A percentile compares a stretch with the other conserved stretches of the same genome.
Evolutionary conservation across 2,113 vertebrate species (phyloP).

Genomic region (Oncorhynchus nerka): DNA sequence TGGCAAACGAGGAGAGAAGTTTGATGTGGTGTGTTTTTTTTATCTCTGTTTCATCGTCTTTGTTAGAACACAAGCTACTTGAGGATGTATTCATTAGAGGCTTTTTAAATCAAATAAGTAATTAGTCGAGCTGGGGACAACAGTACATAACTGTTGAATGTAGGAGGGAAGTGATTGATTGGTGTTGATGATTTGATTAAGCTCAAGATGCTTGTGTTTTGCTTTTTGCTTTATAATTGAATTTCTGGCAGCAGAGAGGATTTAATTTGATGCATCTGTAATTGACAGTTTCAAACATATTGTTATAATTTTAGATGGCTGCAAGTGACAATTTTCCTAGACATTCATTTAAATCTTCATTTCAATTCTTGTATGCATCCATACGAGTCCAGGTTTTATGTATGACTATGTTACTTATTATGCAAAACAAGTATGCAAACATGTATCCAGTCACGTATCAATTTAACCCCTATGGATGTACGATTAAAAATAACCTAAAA

Average conservation of each 20-base stretch:
- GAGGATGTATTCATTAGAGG: background rate
- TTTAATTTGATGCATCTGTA: constrained; percentile 13
- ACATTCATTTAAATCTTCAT: no score
- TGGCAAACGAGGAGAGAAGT: constrained; percentile 12
- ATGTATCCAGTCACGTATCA: background rate
- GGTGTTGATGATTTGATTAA: constrained; percentile 8
- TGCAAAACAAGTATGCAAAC: background rate
- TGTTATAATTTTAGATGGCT: no score
- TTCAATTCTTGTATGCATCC: no score
- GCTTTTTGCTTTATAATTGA: background rate
- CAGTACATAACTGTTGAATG: background rate
- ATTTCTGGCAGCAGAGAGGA: background rate
- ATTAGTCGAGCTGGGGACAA: background rate
- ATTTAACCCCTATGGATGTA: background rate
- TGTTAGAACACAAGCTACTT: background rate
- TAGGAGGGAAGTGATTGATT: constrained; percentile 3
- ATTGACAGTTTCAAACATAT: constrained; percentile 4
- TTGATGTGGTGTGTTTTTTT: constrained; percentile 1
- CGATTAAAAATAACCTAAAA: background rate
- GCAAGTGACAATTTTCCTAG: no score
- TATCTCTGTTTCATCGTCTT: background rate
- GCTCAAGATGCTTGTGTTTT: constrained; percentile 11
- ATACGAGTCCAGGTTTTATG: constrained; percentile 14
- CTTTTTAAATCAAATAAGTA: background rate
- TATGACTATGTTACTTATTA: background rate